Base-by-base conservation (phyloP, 2,888 invertebrate species). In the Microctonus aethiopoides region DNA sequence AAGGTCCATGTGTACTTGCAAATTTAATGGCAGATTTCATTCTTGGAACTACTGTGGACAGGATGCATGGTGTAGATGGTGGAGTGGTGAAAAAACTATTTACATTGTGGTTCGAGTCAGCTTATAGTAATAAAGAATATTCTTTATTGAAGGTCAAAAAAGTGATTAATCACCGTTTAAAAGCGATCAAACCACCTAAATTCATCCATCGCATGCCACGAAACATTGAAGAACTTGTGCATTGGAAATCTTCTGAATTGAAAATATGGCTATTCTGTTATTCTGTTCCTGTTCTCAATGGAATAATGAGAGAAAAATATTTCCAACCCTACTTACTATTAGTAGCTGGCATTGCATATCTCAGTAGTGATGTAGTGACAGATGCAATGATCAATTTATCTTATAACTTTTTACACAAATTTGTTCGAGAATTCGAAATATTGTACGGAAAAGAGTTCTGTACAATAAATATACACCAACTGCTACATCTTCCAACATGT, bases 341-440 rank as follows among this genome's bases (percentile, higher is more conserved):
- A n/a, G 20, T 61, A 24, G 16, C n/a, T 9, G 51, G 24, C 10
- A 60, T 54, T 22, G 52, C 41, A 24, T 11, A 51, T n/a, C 36
- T 67, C 9, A 67, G 20, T 51, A 6, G 13, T 6, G 67, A 67
- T 11, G 20, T 3, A 10, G 26, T 67, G 4, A 22, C 61, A 22
- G n/a, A 36, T 5, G n/a, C 51, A 16, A 36, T 62, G 7, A 26
- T 75, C 29, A 6, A 36, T 13, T 62, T 34, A 4, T 61, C 70
- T 5, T 56, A 69, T 10, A 52, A 67, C 20, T 51, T 73, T 34
- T 62, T 75, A 11, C 56, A 71, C 29, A 61, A 57, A 67, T 75
- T 74, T 62, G 68, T 75, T 20, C 39, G 61, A 54, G 64, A 72
- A 51, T 75, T 74, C 59, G 62, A 74, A 66, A 20, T 7, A n/a